phyloP scores from a whole-genome alignment of 2,888 invertebrate genomes.

The Tiphia femorata region DNA sequence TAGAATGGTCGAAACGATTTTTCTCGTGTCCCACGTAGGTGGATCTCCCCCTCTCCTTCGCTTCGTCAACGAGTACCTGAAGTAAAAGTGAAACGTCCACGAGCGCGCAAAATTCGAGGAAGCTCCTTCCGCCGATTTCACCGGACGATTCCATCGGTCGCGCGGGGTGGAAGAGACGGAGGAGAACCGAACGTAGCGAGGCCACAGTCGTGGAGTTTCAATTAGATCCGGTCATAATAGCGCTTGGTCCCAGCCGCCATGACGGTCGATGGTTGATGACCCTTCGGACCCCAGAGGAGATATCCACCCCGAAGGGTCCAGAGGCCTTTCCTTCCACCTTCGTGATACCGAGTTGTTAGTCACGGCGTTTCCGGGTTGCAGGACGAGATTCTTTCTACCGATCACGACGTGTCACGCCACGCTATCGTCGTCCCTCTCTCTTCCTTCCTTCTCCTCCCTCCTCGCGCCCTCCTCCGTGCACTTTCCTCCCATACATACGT shows the following conservation, averaged over 20 bases:
- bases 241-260: constrained; percentile 33
- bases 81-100: no score
- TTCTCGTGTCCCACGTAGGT: no score
- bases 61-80: no score
- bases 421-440: constrained; percentile 38
- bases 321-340: constrained; percentile 51
- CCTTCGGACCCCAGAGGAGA: constrained; percentile 42
- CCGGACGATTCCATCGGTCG: no score
- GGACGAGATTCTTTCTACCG: constrained; percentile 56
- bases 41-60: no score
- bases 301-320: constrained; percentile 43
- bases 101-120: no score
- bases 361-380: constrained; percentile 56
- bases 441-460: not conserved
- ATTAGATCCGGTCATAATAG: constrained; percentile 60
- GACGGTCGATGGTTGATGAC: constrained; percentile 55
- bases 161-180: no score
- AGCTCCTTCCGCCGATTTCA: no score
- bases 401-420: constrained; percentile 56
- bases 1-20: no score
- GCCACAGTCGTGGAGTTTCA: constrained; percentile 51
- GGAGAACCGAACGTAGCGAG: no score
- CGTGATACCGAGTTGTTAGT: constrained; percentile 59
- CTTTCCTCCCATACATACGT: not conserved
- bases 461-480: constrained; percentile 7